These are phyloP conservation scores for Pelobates fuscus DNA, from an alignment of 2,113 vertebrate genomes.

Conservation along the genomic window DNA sequence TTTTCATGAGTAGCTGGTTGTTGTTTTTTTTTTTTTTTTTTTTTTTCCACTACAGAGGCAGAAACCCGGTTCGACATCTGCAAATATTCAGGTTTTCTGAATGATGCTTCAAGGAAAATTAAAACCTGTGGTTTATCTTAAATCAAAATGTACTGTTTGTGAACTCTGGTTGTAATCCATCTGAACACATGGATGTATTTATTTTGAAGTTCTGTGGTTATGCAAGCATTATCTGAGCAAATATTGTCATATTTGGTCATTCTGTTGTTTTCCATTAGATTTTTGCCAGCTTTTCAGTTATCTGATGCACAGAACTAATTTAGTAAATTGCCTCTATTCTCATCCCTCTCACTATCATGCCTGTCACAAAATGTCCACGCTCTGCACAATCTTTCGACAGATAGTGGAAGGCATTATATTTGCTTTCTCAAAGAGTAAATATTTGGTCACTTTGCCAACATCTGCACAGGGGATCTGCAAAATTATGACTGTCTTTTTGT, in stretches of 20 bases:
- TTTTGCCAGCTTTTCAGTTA: conserved; percentile 24
- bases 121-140: conserved; percentile 16
- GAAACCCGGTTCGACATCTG: background rate
- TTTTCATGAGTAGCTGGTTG: too few relatives aligned
- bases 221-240: conserved; percentile 19
- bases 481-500: too few relatives aligned
- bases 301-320: conserved; percentile 26
- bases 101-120: background rate
- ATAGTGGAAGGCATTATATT: background rate
- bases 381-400: background rate
- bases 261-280: conserved; percentile 28
- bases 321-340: conserved; percentile 23
- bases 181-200: conserved; percentile 39
- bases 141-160: conserved; percentile 13
- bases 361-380: conserved; percentile 15
- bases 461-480: background rate
- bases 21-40: too few relatives aligned
- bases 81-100: background rate
- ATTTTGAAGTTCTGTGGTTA: conserved; percentile 33
- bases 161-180: conserved; percentile 23
- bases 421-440: background rate
- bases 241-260: conserved; percentile 22
- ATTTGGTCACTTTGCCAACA: background rate
- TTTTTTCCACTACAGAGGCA: too few relatives aligned
- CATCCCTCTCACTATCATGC: conserved; percentile 14